Percentiles rank a stretch among this genome's conserved stretches.
phyloP scores from a whole-genome alignment of 1,140 invertebrate genomes.

The Ridgeia piscesae region DNA sequence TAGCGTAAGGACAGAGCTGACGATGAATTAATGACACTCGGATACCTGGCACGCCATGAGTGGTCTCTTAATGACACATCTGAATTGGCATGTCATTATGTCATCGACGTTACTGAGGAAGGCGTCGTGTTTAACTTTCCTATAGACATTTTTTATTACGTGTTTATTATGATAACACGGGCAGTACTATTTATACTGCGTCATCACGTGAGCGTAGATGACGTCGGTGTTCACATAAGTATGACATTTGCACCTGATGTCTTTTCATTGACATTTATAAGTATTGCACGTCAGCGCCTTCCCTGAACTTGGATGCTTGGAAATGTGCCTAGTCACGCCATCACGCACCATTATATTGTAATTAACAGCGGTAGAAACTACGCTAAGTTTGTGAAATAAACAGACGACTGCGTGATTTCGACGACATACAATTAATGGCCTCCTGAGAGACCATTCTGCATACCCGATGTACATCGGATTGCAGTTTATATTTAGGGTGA shows the following conservation, averaged over 20 bases:
- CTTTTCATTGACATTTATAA: background rate
- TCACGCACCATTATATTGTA: background rate
- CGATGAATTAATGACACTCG: background rate
- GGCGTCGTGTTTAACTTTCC: no score
- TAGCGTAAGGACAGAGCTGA: background rate
- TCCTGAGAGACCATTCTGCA: background rate
- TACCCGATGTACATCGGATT: background rate
- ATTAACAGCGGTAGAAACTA: background rate
- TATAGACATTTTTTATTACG: no score
- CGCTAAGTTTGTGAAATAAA: no score
- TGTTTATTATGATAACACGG: no score
- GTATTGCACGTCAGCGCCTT: background rate
- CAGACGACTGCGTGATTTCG: background rate
- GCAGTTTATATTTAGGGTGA: background rate
- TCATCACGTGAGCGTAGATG: background rate
- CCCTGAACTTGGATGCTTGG: background rate
- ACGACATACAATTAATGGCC: background rate
- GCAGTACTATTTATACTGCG: background rate
- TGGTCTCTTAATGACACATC: background rate
- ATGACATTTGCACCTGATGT: background rate
- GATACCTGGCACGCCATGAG: no score
- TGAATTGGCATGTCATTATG: background rate
- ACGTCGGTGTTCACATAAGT: no score
- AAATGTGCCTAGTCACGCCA: background rate
- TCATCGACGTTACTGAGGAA: background rate